Base-by-base conservation (phyloP, 2,888 invertebrate species). In the Ariolimax columbianus region DNA sequence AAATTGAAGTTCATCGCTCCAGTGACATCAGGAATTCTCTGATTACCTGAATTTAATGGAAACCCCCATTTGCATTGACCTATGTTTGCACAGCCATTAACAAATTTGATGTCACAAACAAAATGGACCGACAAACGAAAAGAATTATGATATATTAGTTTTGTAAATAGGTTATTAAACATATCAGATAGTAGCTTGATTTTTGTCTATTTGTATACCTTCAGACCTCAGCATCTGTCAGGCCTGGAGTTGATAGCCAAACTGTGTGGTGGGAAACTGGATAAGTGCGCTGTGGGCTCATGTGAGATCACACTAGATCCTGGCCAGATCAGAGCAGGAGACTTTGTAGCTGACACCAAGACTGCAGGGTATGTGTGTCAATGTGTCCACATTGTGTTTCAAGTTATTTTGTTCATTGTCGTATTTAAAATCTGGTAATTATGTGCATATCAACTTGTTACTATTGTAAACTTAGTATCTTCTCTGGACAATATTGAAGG, bases 271-370 rank as follows among this genome's bases (percentile, higher is more conserved):
- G 98, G 96, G 0, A 95, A 95, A 87, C 95, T 97, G 0, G 95
- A 93, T n/a, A 97, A 97, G 1, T 97, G 95, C 26, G 89, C 92
- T 6, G 95, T 97, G 66, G 96, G 97, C 23, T 98, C 98, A 0
- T 96, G 96, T 0, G 96, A 96, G 91, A 95, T 98, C 77, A 95
- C 96, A 89, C 97, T 98, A 91, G 91, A 94, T 80, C 98, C 98
- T 0, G 94, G 94, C 7, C 88, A 88, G 17, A 90, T 95, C 47
- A 94, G 92, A 85, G 95, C 96, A 9, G 97, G 97, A 0, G 94
- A 95, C 82, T 97, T 96, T 93, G 92, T 94, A 43, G 97, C 96
- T 9, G 96, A 97, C 88, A 96, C 96, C 0, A 95, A 96, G 89
- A 98, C 98, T 72, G 98, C 98, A 43, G 98, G 98, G 96, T 97